Base-by-base conservation (phyloP, 2,888 invertebrate species). In the Dicyrtoma fusca region DNA sequence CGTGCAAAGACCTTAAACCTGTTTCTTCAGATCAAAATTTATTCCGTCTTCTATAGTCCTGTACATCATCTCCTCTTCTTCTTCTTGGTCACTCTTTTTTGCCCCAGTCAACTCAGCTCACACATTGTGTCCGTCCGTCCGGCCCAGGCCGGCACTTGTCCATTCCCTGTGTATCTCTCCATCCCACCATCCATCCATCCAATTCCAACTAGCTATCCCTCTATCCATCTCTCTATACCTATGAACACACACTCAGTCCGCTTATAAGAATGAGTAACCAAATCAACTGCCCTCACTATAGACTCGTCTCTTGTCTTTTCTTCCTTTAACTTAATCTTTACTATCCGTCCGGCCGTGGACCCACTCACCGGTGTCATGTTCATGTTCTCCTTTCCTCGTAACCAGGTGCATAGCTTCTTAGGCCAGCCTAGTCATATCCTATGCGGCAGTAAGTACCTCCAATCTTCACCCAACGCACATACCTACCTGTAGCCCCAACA, bases 1-100 rank as follows among this genome's bases (percentile, higher is more conserved):
- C 78, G 78, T 78, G 76, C 78, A 76, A 78, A 76, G 76, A 78
- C 78, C 78, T 78, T 78, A 78, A 78, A 78, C 78, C 78, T 78
- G 78, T 78, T 78, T 76, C 73, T 71, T 71, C 70, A 68, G 72
- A 74, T 76, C 69, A 75, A 76, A 34, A 74, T 72, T 73, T 71
- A 71, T 74, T 71, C 74, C 71, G 63, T 71, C 66, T 69, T 64
- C 51, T 70, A n/a, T 69, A 71, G 44, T 63, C 57, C 34, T 26
- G 19, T 23, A 21, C 34, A 34, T 34, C 42, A 64, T 34, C 51
- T 47, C 71, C 19, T 53, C 57, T 34, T 63, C 63, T 44, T 63
- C 71, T 55, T 71, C 63, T 61, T 61, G 69, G 61, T 63, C 59
- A 49, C 51, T 51, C 62, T 73, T 73, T 69, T 73, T 73, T 69